Conservation (phyloP, 2,797 vertebrate genomes). For the Myoxocephalus aenaeus region DNA sequence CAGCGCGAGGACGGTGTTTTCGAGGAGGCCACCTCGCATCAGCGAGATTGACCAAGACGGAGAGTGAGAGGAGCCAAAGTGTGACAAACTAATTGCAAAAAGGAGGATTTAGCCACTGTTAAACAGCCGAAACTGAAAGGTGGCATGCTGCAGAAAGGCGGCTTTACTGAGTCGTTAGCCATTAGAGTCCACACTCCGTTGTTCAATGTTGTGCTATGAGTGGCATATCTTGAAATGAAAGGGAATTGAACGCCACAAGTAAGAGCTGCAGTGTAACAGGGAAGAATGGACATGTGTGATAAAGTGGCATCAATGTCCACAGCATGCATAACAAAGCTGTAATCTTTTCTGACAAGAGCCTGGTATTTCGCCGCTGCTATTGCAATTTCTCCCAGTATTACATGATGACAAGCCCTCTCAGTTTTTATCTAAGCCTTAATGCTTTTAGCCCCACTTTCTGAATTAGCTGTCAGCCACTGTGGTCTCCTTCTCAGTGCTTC, state of each 20-base stretch:
- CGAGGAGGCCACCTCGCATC: constrained; percentile 61
- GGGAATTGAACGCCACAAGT: constrained; percentile 14
- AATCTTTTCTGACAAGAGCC: constrained; percentile 66
- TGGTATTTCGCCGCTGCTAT: constrained; percentile 40
- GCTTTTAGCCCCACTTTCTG: constrained; percentile 72
- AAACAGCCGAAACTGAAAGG: constrained; percentile 34
- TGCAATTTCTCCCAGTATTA: constrained; percentile 57
- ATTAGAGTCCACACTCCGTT: constrained; percentile 1
- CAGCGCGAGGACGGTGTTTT: constrained; percentile 32
- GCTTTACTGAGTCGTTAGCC: constrained; percentile 30
- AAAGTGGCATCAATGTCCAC: constrained; percentile 43
- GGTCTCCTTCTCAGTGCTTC: constrained; percentile 70
- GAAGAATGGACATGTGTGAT: constrained; percentile 47
- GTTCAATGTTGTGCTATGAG: neutral
- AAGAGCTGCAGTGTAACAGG: constrained; percentile 3
- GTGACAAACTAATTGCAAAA: constrained; percentile 65
- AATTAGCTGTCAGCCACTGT: constrained; percentile 76
- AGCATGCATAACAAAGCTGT: constrained; percentile 43
- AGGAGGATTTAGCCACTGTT: constrained; percentile 64
- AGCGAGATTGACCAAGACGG: constrained; percentile 48
- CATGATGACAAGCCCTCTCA: constrained; percentile 71
- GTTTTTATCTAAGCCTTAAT: constrained; percentile 70
- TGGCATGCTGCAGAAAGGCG: constrained; percentile 9
- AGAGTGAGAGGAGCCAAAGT: constrained; percentile 37
- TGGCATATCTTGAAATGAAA: constrained; percentile 20